phyloP scores from a whole-genome alignment of 1,140 invertebrate species.

The Copidosoma floridanum region DNA sequence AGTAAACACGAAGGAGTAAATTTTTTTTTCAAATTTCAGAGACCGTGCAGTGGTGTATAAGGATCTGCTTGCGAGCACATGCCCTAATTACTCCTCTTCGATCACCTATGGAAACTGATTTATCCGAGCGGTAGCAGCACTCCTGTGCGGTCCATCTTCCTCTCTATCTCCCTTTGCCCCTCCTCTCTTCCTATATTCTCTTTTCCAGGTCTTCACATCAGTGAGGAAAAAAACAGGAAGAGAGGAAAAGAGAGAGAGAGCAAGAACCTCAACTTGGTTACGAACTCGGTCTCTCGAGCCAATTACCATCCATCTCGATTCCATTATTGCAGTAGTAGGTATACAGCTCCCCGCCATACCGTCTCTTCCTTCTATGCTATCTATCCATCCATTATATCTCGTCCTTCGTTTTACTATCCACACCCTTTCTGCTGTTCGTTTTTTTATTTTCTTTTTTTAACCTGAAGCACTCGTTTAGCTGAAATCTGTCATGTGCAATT shows the following conservation, averaged over 20 bases:
- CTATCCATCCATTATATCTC: too few relatives aligned
- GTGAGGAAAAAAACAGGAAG: constrained; percentile 9
- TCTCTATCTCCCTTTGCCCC: constrained; percentile 11
- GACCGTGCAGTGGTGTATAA: too few relatives aligned
- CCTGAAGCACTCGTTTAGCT: too few relatives aligned
- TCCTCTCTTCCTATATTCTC: constrained; percentile 20
- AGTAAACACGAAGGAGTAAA: too few relatives aligned
- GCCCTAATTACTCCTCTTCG: constrained; percentile 47
- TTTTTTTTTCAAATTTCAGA: too few relatives aligned
- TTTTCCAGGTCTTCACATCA: neutral
- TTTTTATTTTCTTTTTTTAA: too few relatives aligned
- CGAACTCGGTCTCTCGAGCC: constrained; percentile 31
- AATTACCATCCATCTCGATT: constrained; percentile 43
- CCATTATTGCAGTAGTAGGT: constrained; percentile 16
- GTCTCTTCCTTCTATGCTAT: neutral
- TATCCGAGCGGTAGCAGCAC: constrained; percentile 31
- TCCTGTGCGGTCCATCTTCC: constrained; percentile 5
- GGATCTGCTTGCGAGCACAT: constrained; percentile 21
- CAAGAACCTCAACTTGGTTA: constrained; percentile 14
- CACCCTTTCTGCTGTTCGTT: too few relatives aligned
- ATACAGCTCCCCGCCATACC: neutral
- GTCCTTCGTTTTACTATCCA: too few relatives aligned
- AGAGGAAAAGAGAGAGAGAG: too few relatives aligned
- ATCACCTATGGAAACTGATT: constrained; percentile 46
- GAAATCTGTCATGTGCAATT: too few relatives aligned